Evolutionary conservation across 2,113 vertebrate species (phyloP), one percentile per base, ranked within the genome.

Genomic region (Chloropsis cyanopogon): DNA sequence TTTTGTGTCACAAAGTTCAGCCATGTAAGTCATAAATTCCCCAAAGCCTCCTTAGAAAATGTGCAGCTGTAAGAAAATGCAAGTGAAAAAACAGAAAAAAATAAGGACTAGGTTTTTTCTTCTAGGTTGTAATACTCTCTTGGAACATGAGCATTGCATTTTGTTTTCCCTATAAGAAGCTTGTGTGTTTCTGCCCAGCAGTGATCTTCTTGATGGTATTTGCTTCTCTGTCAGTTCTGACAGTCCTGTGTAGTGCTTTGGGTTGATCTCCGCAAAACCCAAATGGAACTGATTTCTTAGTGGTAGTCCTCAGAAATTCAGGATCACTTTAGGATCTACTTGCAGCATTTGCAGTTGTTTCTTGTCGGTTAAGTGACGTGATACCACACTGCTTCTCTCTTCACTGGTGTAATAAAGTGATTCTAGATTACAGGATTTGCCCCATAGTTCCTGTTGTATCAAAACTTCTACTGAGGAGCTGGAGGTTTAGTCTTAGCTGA

Each of bases 21-120:
- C 39, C 6, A 6, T 2, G 1, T 41, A 46, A 76, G 11, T 73
- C 70, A 18, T 13, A 61, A 13, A 54, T 61, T 73, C 28, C 19
- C 10, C 31, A 52, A 68, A 64, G 46, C 44, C 41, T 69, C 41
- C 54, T 73, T 82, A 44, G 46, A 61, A 82, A 84, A 65, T 28
- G 4, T 61, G 60, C 21, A 44, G 14, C 61, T 88, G 14, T 82
- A 50, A 85, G 69, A 61, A 82, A 82, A 44, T 26, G 5, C 1
- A 63, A 24, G n/a, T 56, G 24, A 28, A 57, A 57, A 70, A 85
- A 16, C 20, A 25, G 41, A 19, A 47, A 42, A 26, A 72, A n/a
- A 42, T 3, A 4, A 56, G 2, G 6, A 4, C 7, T n/a, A 4
- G 3, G 12, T 2, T 23, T 52, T 53, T 68, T 49, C 21, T 15